Conservation (phyloP, 1,140 invertebrate species). For the Drosophila subpulchrella region DNA sequence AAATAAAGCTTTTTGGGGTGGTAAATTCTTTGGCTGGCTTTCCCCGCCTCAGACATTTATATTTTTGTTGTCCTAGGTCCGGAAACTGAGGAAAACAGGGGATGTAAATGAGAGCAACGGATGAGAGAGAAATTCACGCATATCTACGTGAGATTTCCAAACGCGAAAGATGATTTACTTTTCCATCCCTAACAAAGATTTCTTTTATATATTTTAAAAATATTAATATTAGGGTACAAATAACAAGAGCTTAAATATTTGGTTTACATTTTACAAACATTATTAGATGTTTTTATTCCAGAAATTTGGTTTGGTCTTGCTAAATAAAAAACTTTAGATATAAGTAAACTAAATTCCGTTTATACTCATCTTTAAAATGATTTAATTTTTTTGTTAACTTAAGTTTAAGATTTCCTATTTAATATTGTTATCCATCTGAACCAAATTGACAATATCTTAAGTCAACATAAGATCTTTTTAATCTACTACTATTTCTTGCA, state of each 20-base stretch:
- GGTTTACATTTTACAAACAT: too few species aligned
- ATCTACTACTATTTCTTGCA: conserved; percentile 58
- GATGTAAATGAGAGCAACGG: conserved; percentile 11
- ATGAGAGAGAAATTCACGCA: not conserved
- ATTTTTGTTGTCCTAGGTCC: conserved; percentile 64
- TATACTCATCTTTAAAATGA: too few species aligned
- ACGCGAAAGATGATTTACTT: not conserved
- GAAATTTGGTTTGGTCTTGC: too few species aligned
- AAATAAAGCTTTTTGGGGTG: conserved; percentile 52
- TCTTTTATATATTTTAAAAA: too few species aligned
- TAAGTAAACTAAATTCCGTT: too few species aligned
- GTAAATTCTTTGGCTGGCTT: conserved; percentile 19
- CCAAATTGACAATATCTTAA: too few species aligned
- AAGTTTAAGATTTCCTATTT: not conserved
- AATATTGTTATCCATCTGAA: too few species aligned
- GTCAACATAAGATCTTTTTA: not conserved
- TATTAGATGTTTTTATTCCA: too few species aligned
- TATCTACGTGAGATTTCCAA: not conserved
- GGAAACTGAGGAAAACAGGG: conserved; percentile 8
- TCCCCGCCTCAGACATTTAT: conserved; percentile 39
- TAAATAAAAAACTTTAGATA: too few species aligned
- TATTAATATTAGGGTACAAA: too few species aligned
- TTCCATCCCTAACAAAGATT: not conserved
- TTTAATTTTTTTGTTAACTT: not conserved
- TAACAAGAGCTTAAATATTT: too few species aligned